Evolutionary conservation across 1,140 invertebrate genomes (phyloP), one percentile per base, ranked within the genome.

Genomic region (Physella acuta): DNA sequence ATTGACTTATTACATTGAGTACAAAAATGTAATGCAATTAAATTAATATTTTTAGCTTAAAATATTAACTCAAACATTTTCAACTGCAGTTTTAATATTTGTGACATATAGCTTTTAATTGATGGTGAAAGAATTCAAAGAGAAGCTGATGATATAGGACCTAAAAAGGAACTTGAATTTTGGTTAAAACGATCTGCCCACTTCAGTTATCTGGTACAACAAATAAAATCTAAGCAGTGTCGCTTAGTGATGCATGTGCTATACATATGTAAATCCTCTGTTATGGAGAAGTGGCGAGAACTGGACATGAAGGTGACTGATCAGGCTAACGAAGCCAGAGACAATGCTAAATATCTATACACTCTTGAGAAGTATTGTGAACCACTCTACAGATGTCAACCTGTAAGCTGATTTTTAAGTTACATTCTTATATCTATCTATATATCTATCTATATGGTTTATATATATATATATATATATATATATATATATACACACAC

Each of bases 261-360:
- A 8, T 90, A 92, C 86, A 84, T 92, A 3, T 88, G 90, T 0
- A 90, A 90, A 58, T 94, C 93, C 0, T 92, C 92, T 80, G 83
- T 92, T 0, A 87, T 94, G 3, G 91, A 78, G 71, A 76, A 71
- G 11, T 97, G 94, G 94, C 89, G 89, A n/a, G 91, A 93, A 44
- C 90, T 92, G 0, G 93, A 95, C 77, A 90, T 91, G 51, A 92
- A 94, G 80, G 92, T 97, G 5, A 95, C 91, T 1, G 93, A 93
- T 75, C 94, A 92, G 79, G 94, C 93, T 76, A 95, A 94, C 78
- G 94, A 97, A 85, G 93, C 94, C 0, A 91, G 93, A 72, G 94
- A 97, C 80, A 96, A 95, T 79, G 92, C 94, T 0, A 94, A 95
- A 79, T 97, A 93, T 73, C 93, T 97, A 61, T 93, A 95, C 82